Evolutionary conservation across 2,113 vertebrate genomes (phyloP), one percentile per base, ranked within the genome.

Genomic region (Dipodomys ordii): DNA sequence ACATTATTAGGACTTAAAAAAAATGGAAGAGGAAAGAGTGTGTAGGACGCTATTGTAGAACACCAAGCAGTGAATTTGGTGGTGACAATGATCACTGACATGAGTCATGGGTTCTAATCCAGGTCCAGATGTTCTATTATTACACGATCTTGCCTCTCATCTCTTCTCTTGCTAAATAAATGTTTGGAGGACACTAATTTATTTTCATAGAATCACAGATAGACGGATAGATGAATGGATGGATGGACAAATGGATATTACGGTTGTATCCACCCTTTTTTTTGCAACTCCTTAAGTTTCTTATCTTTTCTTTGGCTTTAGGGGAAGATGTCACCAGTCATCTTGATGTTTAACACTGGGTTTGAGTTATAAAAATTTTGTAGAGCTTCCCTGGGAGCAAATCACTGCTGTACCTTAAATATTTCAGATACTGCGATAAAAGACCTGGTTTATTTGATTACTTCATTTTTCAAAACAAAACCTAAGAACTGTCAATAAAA

Each of bases 401-500:
- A 67, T 20, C 49, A 22, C 4, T 64, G 49, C 6, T 49, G n/a
- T 39, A 27, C 67, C 28, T 39, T 74, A 80, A 53, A 90, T 49
- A 85, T 27, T 11, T 30, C 73, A 73, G 44, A 64, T 67, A 72
- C 53, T 73, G 46, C 15, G 72, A 77, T 39, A 69, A 82, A 72
- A 84, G 44, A 13, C 16, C 22, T 1, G 30, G 2, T 12, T 65
- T 80, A 72, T 49, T 13, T 44, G 25, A 35, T 35, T 18, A 57
- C 84, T 60, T 64, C 18, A 25, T 32, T 27, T 2, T 87, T 79
- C 65, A 49, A 49, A 49, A 49, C 8, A 49, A 49, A 49, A 49
- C 8, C 12, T 68, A 72, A 44, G 27, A 73, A 84, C 64, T 88
- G 3, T 86, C 64, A 88, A 76, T 74, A 81, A 95, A 91, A 86